Base-by-base conservation (phyloP, 2,113 vertebrate species). In the Rissa tridactyla region DNA sequence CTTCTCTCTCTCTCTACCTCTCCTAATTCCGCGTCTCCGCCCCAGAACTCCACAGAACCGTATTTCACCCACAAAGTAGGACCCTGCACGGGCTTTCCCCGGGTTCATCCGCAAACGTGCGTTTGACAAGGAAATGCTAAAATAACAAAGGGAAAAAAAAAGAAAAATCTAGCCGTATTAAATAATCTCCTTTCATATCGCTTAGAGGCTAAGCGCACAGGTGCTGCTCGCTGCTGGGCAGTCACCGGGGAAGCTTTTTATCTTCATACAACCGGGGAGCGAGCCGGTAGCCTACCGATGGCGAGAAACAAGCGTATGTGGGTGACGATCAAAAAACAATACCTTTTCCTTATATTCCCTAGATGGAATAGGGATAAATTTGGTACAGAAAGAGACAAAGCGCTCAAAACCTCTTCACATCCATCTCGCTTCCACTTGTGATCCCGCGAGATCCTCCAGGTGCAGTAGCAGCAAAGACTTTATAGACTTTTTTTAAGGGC, bases 21-120 rank as follows among this genome's bases (percentile, higher is more conserved):
- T 32, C 91, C 93, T 61, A 69, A 52, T 93, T 96, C 93, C 54
- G 46, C 9, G 15, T 54, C 66, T n/a, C 32, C 1, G 1, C 60
- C 34, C 4, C 1, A 6, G 2, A 55, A 61, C 8, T 22, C 57
- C 68, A 13, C 29, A 12, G 55, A 19, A 13, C 47, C 21, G 85
- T 19, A 55, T 60, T 88, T 93, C 90, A 68, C 54, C 34, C 78
- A 54, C 70, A 77, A 88, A 97, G 68, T 75, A 70, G 97, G 94
- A 94, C 36, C 81, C 92, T 57, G 85, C 32, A 70, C 9, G 11
- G 42, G 42, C 40, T 8, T 84, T 88, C 92, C 46, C 11, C 90
- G 90, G 62, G 61, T 4, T 60, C 91, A 65, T 55, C 81, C 57
- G 52, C 60, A 86, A 62, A 81, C 42, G 57, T 62, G 27, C 51